Base-by-base conservation (phyloP, 2,113 vertebrate species). In the Edolisoma coerulescens region DNA sequence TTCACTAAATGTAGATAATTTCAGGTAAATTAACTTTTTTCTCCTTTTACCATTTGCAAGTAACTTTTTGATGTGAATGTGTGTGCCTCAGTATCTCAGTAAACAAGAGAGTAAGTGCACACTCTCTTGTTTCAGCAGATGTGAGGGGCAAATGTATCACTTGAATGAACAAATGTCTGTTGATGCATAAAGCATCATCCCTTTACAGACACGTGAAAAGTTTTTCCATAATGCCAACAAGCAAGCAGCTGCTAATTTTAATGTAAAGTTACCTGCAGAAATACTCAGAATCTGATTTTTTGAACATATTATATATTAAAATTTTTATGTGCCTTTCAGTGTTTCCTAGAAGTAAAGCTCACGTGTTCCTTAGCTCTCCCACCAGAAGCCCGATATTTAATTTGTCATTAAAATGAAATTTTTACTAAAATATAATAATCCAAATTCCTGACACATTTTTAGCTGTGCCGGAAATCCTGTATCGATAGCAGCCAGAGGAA, bases 251-350 rank as follows among this genome's bases (percentile, higher is more conserved):
- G 94, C 70, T 90, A 53, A 77, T 81, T 71, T 47, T 68, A 35
- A 68, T 77, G 78, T 61, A 56, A 83, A 56, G 23, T 35, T 76
- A 87, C 37, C 23, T 61, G 49, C 30, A 76, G 52, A 61, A 91
- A 87, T 61, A 60, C 13, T 57, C 65, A 37, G 22, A 92, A 79
- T 69, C 50, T 69, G 73, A 69, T 95, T 92, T 89, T 79, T 60
- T 39, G 2, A 75, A 42, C 28, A 3, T 77, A 27, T 45, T 50
- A 74, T 13, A 41, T 47, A 80, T n/a, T 54, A 53, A 78, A 32
- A 28, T 60, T 53, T 93, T 84, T 57, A 91, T 30, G 95, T 97
- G 97, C 97, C 97, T 97, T 96, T 94, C 59, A 90, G 7, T 50
- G 28, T 88, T 94, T 82, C 70, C 56, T 71, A 57, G 61, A 64